Evolutionary conservation across 1,140 invertebrate species (phyloP), one percentile per base, ranked within the genome.

Genomic region (Trichonephila inaurata): DNA sequence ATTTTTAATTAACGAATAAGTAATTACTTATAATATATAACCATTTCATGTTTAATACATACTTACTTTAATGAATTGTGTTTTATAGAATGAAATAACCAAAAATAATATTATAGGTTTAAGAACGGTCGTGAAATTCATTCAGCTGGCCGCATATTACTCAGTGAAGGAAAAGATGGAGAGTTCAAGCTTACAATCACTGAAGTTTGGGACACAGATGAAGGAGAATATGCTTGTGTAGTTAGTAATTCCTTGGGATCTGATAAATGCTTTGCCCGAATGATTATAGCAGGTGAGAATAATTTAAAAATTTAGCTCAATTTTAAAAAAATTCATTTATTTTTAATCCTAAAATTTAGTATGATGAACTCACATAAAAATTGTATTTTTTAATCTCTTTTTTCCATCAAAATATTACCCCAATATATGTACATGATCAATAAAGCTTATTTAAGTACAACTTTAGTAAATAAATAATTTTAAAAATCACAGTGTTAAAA

Each of bases 221-320:
- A 98, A 94, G 99, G 99, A 24, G 98, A 99, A 95, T 99, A 99
- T 96, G 98, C 98, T 2, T 99, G 99, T 95, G 98, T 99, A 95
- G 98, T 99, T 18, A 97, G 97, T 94, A 99, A 99, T 96, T 97
- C 97, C 18, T 97, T 99, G 51, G 99, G 99, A 81, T 97, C 97
- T 95, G 98, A 98, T 2, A 90, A 94, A 64, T 95, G 95, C 85
- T 98, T 97, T 21, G 97, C 97, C 60, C 97, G 98, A 94, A 96
- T 99, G 5, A 98, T 98, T 85, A 95, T 96, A 95, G 94, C 95
- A 97, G 94, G 95, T 95, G 95, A 72, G 24, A 40, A 40, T 51
- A 51, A 51, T 12, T 51, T 7, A 10, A 51, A 10, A 51, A 12
- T 12, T 51, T 7, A 7, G 2, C 51, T 51, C 51, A 51, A 10